A percentile compares a stretch with the other conserved stretches of the same genome.
Conservation (phyloP, 1,140 invertebrate genomes). For the Lasioglossum albipes region DNA sequence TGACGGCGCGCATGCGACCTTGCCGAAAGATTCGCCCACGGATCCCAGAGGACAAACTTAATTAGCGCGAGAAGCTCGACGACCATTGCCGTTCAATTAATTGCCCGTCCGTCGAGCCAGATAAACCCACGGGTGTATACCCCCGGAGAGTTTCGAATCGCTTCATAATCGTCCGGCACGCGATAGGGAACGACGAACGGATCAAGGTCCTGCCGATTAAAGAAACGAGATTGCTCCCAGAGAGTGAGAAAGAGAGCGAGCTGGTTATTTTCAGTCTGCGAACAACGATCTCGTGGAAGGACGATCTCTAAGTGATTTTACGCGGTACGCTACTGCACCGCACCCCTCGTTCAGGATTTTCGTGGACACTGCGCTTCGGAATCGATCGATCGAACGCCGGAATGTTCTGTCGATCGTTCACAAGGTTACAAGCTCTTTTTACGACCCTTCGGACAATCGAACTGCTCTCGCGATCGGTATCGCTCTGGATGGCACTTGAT, state of each 20-base stretch:
- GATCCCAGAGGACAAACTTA: slow-evolving; percentile 50
- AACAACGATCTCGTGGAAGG: background rate
- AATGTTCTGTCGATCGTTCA: no score
- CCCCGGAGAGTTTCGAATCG: slow-evolving; percentile 48
- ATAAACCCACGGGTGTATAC: slow-evolving; percentile 46
- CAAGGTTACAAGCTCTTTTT: no score
- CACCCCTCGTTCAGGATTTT: no score
- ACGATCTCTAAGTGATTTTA: background rate
- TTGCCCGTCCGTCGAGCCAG: slow-evolving; percentile 49
- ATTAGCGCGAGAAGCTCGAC: slow-evolving; percentile 55
- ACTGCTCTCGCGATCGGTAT: no score
- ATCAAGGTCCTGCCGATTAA: slow-evolving; percentile 56
- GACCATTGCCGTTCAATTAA: slow-evolving; percentile 64
- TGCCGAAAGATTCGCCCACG: slow-evolving; percentile 20
- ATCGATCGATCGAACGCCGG: no score
- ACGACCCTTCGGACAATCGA: no score
- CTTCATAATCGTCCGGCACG: slow-evolving; percentile 61
- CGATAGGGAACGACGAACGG: slow-evolving; percentile 49
- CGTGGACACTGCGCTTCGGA: no score
- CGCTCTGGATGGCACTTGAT: no score
- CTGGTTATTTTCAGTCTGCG: slow-evolving; percentile 32
- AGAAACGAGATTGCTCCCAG: slow-evolving; percentile 45
- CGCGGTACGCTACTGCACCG: no score
- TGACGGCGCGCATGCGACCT: slow-evolving; percentile 2
- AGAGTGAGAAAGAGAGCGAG: background rate